Base-by-base conservation (phyloP, 2,113 vertebrate genomes). In the Podarcis muralis region DNA sequence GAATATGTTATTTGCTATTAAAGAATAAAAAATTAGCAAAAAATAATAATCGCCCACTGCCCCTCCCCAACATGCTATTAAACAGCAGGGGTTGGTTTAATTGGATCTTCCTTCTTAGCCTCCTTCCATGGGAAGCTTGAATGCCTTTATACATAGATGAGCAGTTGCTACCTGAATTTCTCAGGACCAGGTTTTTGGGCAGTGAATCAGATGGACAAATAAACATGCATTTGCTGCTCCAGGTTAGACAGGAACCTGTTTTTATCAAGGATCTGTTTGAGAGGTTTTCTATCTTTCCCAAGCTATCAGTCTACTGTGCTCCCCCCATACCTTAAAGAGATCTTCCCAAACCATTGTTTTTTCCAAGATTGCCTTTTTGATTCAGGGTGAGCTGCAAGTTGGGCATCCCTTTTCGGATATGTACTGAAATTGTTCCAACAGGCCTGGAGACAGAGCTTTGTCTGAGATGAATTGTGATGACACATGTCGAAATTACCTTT, bases 81-180 rank as follows among this genome's bases (percentile, higher is more conserved):
- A 90, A 91, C 83, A 83, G 59, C 78, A 81, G 93, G 93, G 81
- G 68, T n/a, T 85, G 74, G 9, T 27, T 93, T 94, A 93, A 92
- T 93, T 89, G 93, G 90, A 82, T 83, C 77, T 40, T 75, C 78
- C 5, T 15, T 66, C 84, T 82, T 81, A 8, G 2, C 85, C 75
- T 87, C 77, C 87, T 0, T 8, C 77, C 6, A 65, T 86, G 0
- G 3, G 81, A 88, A 88, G 85, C 86, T 83, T 83, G 7, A 0
- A 57, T 86, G 88, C 40, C 22, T 3, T 87, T 83, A 76, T 66
- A 59, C 84, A 69, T 27, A 68, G 90, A 85, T 84, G 94, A 88
- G 85, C 83, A 37, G 86, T 4, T 1, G 85, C 78, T 75, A 78
- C 35, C 0, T 68, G 32, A 78, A 66, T 82, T 1, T 0, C 0